Evolutionary conservation across 2,888 invertebrate genomes (phyloP).

Genomic region (Pseudolycoriella hygida): DNA sequence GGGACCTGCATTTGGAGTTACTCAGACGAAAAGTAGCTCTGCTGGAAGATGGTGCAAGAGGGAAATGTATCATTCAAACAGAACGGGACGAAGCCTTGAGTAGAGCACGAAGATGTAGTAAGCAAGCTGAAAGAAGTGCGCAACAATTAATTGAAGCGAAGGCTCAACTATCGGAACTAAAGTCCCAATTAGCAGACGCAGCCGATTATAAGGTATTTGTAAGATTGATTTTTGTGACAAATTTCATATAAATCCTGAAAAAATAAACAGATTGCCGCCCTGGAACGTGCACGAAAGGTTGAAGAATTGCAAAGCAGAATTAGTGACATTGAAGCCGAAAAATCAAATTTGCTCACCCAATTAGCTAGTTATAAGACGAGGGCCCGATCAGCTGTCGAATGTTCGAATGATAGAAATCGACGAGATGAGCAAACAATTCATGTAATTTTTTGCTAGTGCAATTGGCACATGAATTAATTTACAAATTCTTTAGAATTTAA

Average conservation of each 20-base stretch:
- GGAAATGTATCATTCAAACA: conserved; percentile 40
- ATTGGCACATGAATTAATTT: conserved; percentile 43
- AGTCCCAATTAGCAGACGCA: conserved; percentile 68
- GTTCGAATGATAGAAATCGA: conserved; percentile 24
- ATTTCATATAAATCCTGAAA: background rate
- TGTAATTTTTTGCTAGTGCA: conserved; percentile 13
- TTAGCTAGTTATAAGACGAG: conserved; percentile 22
- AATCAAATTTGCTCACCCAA: conserved; percentile 35
- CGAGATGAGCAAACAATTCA: conserved; percentile 27
- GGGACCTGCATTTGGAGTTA: conserved; percentile 81
- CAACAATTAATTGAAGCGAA: conserved; percentile 67
- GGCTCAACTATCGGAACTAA: conserved; percentile 63
- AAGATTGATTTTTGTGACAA: background rate
- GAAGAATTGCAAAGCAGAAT: conserved; percentile 68
- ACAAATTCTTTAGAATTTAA: conserved; percentile 36
- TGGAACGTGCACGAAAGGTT: conserved; percentile 67
- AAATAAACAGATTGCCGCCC: conserved; percentile 48
- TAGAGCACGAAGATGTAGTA: conserved; percentile 60
- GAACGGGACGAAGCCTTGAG: conserved; percentile 50
- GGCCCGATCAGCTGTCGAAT: conserved; percentile 22
- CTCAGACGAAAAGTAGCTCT: conserved; percentile 71
- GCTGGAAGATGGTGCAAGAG: conserved; percentile 55
- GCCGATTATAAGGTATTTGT: conserved; percentile 61
- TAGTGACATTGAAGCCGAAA: conserved; percentile 61
- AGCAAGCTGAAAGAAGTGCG: conserved; percentile 67